These are phyloP conservation scores for Protonibea diacanthus DNA, from an alignment of 2,797 vertebrate species.

Conservation along the genomic window DNA sequence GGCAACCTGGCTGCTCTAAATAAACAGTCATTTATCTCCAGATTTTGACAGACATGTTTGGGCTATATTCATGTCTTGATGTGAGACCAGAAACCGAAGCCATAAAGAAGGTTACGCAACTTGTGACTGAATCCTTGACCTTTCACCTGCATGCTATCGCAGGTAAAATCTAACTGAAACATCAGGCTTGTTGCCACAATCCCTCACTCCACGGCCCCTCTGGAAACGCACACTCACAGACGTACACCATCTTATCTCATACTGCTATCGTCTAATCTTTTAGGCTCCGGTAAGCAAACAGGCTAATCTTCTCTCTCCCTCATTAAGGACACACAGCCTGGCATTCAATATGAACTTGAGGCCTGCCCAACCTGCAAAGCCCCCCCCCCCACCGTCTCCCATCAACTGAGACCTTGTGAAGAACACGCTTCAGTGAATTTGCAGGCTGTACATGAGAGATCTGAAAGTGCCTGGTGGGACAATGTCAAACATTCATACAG, in stretches of 20 bases:
- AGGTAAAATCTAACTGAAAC: slow-evolving; percentile 55
- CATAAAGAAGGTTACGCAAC: slow-evolving; percentile 4
- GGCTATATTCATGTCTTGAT: background rate
- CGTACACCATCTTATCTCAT: slow-evolving; percentile 68
- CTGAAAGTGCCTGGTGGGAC: slow-evolving; percentile 47
- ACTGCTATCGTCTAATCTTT: slow-evolving; percentile 68
- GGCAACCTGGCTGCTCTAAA: background rate
- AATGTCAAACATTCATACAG: slow-evolving; percentile 73
- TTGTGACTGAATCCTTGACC: slow-evolving; percentile 28
- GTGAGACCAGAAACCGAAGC: background rate
- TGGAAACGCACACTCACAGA: slow-evolving; percentile 48
- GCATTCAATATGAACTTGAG: slow-evolving; percentile 71
- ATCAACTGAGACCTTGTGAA: slow-evolving; percentile 49
- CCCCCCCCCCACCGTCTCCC: slow-evolving; percentile 38
- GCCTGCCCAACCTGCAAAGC: slow-evolving; percentile 45
- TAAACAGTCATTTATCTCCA: background rate
- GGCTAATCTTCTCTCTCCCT: slow-evolving; percentile 74
- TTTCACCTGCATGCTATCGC: slow-evolving; percentile 31
- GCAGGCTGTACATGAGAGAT: slow-evolving; percentile 39
- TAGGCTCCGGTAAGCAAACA: slow-evolving; percentile 69
- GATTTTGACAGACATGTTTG: background rate
- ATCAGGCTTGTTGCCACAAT: slow-evolving; percentile 38
- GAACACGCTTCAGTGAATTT: slow-evolving; percentile 49
- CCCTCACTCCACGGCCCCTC: slow-evolving; percentile 23
- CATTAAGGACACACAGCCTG: slow-evolving; percentile 74